These are phyloP conservation scores for Melanerpes aurifrons DNA, from an alignment of 2,113 vertebrate genomes.

Conservation along the genomic window DNA sequence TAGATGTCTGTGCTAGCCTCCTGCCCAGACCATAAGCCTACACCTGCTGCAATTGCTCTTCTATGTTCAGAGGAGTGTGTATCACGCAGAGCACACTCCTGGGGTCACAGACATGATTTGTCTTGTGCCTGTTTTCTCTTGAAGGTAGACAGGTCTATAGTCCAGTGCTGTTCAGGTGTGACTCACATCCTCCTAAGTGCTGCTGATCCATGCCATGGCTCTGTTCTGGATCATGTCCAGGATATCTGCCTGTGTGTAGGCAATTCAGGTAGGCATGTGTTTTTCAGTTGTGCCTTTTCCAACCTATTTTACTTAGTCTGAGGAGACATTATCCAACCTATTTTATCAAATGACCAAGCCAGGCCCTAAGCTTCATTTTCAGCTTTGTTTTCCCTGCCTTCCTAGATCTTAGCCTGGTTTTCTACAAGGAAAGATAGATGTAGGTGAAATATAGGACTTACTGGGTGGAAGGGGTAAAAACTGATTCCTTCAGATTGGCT, in stretches of 20 bases:
- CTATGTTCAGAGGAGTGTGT: background rate
- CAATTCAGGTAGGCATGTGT: accelerated
- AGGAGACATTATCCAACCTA: background rate
- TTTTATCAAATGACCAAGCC: background rate
- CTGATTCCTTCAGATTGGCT: background rate
- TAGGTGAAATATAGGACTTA: background rate
- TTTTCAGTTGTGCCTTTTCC: background rate
- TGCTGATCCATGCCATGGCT: background rate
- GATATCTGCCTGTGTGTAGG: background rate
- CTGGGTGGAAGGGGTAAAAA: background rate
- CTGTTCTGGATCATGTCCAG: background rate
- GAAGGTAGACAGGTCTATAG: background rate
- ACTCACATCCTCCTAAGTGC: background rate
- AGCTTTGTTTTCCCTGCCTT: background rate
- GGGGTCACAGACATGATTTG: background rate
- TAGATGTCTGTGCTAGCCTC: background rate
- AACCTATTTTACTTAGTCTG: background rate
- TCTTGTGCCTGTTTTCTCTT: background rate
- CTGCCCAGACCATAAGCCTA: background rate
- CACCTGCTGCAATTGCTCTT: background rate
- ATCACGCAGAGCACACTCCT: accelerated
- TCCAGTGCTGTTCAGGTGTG: background rate
- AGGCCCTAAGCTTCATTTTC: background rate
- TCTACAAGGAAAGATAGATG: background rate
- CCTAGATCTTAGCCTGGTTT: background rate